Evolutionary conservation across 2,113 vertebrate genomes (phyloP).

Genomic region (Nipponia nippon): DNA sequence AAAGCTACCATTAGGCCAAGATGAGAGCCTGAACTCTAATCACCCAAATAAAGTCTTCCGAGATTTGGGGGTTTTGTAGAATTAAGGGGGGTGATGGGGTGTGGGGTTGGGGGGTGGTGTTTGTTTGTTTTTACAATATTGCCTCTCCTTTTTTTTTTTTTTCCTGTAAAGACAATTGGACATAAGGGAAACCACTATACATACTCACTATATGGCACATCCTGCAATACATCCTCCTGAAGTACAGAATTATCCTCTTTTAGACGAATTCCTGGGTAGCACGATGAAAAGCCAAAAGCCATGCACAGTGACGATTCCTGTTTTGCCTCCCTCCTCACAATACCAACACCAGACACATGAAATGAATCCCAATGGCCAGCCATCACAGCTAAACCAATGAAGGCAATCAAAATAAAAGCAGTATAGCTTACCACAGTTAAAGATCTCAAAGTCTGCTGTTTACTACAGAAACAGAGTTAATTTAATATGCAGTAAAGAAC

Average conservation of each 20-base stretch:
- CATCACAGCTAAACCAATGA: background rate
- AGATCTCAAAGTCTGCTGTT: background rate
- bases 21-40: background rate
- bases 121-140: background rate
- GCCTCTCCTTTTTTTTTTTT: background rate
- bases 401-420: background rate
- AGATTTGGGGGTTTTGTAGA: background rate
- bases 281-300: background rate
- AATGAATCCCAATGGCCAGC: rapidly evolving
- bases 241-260: background rate
- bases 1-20: background rate
- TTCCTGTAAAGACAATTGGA: background rate
- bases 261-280: background rate
- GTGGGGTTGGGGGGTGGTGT: rapidly evolving
- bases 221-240: background rate
- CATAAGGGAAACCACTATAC: background rate
- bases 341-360: background rate
- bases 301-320: background rate
- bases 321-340: background rate
- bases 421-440: background rate
- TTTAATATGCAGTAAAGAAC: background rate
- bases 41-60: background rate
- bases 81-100: background rate
- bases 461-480: background rate
- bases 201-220: background rate